Evolutionary conservation across 2,113 vertebrate species (phyloP).

Genomic region (Natator depressus): DNA sequence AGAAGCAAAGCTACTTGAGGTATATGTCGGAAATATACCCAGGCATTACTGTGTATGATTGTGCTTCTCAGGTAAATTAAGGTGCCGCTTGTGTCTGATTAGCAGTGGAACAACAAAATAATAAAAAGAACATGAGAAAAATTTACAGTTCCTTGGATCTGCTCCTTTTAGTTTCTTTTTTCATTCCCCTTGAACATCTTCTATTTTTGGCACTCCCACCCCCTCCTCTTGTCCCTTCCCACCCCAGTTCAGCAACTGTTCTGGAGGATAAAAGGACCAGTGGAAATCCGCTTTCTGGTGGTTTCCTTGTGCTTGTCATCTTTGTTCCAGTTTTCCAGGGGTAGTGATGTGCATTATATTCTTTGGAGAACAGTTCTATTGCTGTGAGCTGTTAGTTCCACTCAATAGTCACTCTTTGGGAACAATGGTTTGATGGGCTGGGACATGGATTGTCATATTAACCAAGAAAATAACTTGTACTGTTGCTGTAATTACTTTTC

Average conservation of each 20-base stretch:
- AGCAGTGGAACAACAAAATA: neutral
- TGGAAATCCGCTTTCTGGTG: neutral
- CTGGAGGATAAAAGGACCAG: slow-evolving; percentile 55
- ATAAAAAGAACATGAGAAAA: slow-evolving; percentile 32
- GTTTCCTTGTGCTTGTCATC: neutral
- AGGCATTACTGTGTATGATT: neutral
- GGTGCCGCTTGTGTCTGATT: neutral
- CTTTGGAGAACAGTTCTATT: slow-evolving; percentile 36
- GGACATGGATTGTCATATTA: slow-evolving; percentile 54
- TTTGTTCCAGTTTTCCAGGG: neutral
- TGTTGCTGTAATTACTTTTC: slow-evolving; percentile 48
- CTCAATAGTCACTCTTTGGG: slow-evolving; percentile 49
- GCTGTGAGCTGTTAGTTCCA: slow-evolving; percentile 56
- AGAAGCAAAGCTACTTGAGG: neutral
- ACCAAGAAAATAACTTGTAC: slow-evolving; percentile 63
- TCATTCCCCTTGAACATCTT: slow-evolving; percentile 34
- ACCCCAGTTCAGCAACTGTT: slow-evolving; percentile 51
- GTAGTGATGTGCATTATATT: neutral
- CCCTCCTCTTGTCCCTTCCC: neutral
- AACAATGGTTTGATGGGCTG: slow-evolving; percentile 54
- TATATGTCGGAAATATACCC: neutral
- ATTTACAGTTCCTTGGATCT: slow-evolving; percentile 44
- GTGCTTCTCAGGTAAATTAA: neutral
- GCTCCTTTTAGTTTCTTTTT: slow-evolving; percentile 34
- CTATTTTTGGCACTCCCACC: neutral